Base-by-base conservation (phyloP, 2,888 invertebrate species). In the Seira ritae region DNA sequence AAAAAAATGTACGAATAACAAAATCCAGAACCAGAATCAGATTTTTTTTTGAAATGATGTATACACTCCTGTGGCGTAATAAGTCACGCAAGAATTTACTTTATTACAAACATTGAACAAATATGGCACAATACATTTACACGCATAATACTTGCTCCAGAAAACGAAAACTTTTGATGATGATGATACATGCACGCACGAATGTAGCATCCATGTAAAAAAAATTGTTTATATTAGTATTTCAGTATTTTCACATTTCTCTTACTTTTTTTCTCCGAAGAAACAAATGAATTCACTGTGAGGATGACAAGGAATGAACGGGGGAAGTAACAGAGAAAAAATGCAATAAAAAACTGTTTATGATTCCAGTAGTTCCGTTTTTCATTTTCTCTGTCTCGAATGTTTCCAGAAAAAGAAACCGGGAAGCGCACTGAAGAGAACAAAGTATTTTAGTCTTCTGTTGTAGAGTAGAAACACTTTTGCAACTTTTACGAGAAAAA, bases 31-130 rank as follows among this genome's bases (percentile, higher is more conserved):
- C 10, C 55, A 72, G 23, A 55, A n/a, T n/a, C n/a, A n/a, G n/a
- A n/a, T n/a, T n/a, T n/a, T n/a, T 69, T 37, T 62, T 8, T 15
- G 22, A 69, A 42, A 69, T 69, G 22, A 46, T 50, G n/a, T 71
- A 42, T 22, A 46, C 20, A n/a, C 50, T 42, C 50, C 50, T 22
- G 22, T 22, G 46, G 46, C 19, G 55, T 72, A 72, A 72, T 72
- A 50, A 72, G 60, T 72, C 72, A 72, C 62, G 72, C 60, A 72
- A 72, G 55, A 22, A 71, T 67, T 67, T 31, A 15, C 67, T 67
- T 23, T 67, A 23, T 67, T 67, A 24, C 31, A 24, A 24, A 67
- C 67, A 67, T 24, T 24, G 67, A 69, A 37, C 37, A 69, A 69
- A 69, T 69, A 69, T 69, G 62, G 62, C 19, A 69, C 37, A 19